Evolutionary conservation across 2,888 invertebrate genomes (phyloP).

Genomic region (Hirtodrosophila alboralis): DNA sequence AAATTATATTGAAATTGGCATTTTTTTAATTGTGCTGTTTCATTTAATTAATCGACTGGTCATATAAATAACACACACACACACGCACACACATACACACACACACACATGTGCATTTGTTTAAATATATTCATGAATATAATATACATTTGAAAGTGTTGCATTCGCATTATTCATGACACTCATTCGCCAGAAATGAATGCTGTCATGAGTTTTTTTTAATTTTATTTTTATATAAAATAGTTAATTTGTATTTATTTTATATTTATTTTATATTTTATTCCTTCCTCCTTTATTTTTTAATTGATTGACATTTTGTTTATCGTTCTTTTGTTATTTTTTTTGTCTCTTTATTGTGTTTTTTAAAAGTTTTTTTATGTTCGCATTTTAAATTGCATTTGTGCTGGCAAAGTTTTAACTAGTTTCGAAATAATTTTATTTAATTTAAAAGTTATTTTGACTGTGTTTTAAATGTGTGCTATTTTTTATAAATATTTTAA

Average conservation of each 20-base stretch:
- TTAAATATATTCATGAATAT: slow-evolving; percentile 31
- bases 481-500: no score
- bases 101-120: no score
- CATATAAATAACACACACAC: slow-evolving; percentile 24
- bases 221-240: slow-evolving; percentile 25
- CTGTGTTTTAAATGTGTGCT: no score
- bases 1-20: slow-evolving; percentile 21
- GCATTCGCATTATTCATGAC: slow-evolving; percentile 36
- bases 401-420: slow-evolving; percentile 2
- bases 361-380: slow-evolving; percentile 2
- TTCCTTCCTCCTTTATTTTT: background rate
- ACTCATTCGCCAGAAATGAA: slow-evolving; percentile 28
- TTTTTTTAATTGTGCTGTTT: slow-evolving; percentile 10
- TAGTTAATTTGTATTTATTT: slow-evolving; percentile 45
- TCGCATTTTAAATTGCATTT: slow-evolving; percentile 35
- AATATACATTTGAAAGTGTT: slow-evolving; percentile 22
- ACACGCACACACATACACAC: background rate
- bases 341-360: slow-evolving; percentile 1
- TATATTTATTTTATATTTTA: slow-evolving; percentile 14
- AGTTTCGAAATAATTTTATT: no score
- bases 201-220: slow-evolving; percentile 24
- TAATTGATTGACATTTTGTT: slow-evolving; percentile 39
- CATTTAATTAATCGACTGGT: slow-evolving; percentile 44
- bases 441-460: no score
- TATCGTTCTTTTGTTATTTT: slow-evolving; percentile 9